Conservation (phyloP, 2,797 vertebrate species). For the Liasis olivaceus region DNA sequence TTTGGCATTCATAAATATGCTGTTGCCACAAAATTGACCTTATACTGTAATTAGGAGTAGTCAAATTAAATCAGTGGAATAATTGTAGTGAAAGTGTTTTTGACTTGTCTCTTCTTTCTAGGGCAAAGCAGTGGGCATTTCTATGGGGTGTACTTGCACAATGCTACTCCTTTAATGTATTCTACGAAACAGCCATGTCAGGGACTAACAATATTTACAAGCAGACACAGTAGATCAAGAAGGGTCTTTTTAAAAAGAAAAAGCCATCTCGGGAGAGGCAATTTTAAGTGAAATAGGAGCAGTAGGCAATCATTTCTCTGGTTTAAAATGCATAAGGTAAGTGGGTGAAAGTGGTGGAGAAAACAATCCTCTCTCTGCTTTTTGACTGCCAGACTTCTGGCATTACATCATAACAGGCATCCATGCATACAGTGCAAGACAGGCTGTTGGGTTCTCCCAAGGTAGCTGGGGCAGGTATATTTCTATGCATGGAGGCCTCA, state of each 20-base stretch:
- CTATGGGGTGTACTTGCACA: background rate
- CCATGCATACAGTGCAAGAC: background rate
- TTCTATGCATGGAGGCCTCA: background rate
- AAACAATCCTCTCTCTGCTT: background rate
- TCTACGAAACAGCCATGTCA: background rate
- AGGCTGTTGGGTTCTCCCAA: background rate
- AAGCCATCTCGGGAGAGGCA: background rate
- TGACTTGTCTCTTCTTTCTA: background rate
- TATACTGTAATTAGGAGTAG: background rate
- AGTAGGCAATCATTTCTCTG: background rate
- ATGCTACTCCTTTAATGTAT: background rate
- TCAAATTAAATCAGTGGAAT: background rate
- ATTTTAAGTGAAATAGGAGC: background rate
- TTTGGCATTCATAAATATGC: background rate
- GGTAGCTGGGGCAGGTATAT: background rate
- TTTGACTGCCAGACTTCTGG: background rate
- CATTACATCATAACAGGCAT: background rate
- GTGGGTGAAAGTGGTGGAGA: background rate
- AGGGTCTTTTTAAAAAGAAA: background rate
- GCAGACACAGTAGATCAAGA: background rate
- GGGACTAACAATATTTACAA: background rate
- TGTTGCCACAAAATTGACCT: background rate
- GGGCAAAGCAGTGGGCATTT: background rate
- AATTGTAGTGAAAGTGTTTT: background rate
- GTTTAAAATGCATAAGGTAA: background rate